Evolutionary conservation across 37 sponge, comb jelly and placozoan species (phyloP).

Genomic region (Haliclona indistincta): DNA sequence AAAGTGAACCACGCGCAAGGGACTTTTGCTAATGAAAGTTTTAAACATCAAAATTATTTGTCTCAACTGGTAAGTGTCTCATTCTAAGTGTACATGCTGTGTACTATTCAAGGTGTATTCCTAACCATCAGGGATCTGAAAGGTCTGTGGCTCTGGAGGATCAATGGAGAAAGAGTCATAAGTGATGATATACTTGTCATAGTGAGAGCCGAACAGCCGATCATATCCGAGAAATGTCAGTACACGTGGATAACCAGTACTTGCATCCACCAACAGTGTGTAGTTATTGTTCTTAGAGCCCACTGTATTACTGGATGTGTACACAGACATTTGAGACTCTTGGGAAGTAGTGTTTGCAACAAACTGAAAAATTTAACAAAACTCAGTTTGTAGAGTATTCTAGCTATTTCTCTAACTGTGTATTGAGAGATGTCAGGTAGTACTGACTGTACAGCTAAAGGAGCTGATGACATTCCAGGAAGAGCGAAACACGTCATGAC

Average conservation of each 20-base stretch:
- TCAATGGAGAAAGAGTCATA: slow-evolving; percentile 32
- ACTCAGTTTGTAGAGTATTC: not conserved
- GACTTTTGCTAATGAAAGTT: slow-evolving; percentile 6
- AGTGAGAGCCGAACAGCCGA: slow-evolving; percentile 88
- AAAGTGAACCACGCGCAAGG: not conserved
- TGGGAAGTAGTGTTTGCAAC: slow-evolving; percentile 22
- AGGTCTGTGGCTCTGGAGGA: slow-evolving; percentile 32
- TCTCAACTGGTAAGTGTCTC: not conserved
- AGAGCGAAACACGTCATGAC: slow-evolving; percentile 56
- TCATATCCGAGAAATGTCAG: slow-evolving; percentile 84
- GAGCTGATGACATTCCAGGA: slow-evolving; percentile 22
- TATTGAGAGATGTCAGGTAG: slow-evolving; percentile 58
- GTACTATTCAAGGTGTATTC: too few relatives aligned
- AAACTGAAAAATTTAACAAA: slow-evolving; percentile 26
- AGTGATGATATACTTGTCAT: slow-evolving; percentile 76
- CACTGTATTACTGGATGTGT: slow-evolving; percentile 32
- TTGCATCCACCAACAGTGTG: slow-evolving; percentile 24
- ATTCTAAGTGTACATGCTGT: too few relatives aligned
- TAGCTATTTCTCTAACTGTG: slow-evolving; percentile 15
- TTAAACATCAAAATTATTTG: slow-evolving; percentile 12
- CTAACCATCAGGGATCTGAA: slow-evolving; percentile 49
- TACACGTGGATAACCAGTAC: slow-evolving; percentile 32
- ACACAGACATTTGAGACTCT: slow-evolving; percentile 10
- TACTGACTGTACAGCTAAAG: slow-evolving; percentile 57
- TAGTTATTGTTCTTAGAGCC: slow-evolving; percentile 63